Conservation (phyloP, 2,888 invertebrate genomes). For the Nyleta sp. region DNA sequence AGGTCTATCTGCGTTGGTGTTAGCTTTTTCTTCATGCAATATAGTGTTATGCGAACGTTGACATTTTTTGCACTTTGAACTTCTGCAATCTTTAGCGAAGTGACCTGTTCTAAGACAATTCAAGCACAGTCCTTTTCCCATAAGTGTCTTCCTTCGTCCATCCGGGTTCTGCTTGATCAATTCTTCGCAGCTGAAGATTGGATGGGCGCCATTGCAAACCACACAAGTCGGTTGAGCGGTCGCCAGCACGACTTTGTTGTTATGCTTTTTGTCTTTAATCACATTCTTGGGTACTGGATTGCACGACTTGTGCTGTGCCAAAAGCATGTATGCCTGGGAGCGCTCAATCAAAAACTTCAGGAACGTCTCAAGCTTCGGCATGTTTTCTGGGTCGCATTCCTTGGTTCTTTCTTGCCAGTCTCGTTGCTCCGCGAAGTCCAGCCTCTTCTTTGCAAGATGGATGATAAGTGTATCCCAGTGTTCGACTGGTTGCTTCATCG, state of each 20-base stretch:
- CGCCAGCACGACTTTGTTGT: not conserved
- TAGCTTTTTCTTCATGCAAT: not conserved
- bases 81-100: conserved; percentile 9
- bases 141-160: not conserved
- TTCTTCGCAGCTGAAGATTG: conserved; percentile 1
- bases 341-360: conserved; percentile 56
- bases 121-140: conserved; percentile 11
- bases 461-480: conserved; percentile 14
- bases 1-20: not conserved
- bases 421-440: conserved; percentile 6
- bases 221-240: not conserved
- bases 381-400: conserved; percentile 21
- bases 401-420: conserved; percentile 21
- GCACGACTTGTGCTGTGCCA: not conserved
- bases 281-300: not conserved
- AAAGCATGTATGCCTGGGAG: conserved; percentile 7
- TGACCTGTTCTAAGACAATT: conserved; percentile 21
- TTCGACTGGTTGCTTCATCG: conserved; percentile 18
- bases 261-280: not conserved
- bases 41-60: not conserved
- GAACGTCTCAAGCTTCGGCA: conserved; percentile 60
- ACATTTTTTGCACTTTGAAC: conserved; percentile 21
- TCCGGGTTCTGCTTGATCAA: conserved; percentile 6
- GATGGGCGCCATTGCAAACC: conserved; percentile 1
- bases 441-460: conserved; percentile 12